phyloP scores from a whole-genome alignment of 2,888 invertebrate species.

The Muschampia staudingeri region DNA sequence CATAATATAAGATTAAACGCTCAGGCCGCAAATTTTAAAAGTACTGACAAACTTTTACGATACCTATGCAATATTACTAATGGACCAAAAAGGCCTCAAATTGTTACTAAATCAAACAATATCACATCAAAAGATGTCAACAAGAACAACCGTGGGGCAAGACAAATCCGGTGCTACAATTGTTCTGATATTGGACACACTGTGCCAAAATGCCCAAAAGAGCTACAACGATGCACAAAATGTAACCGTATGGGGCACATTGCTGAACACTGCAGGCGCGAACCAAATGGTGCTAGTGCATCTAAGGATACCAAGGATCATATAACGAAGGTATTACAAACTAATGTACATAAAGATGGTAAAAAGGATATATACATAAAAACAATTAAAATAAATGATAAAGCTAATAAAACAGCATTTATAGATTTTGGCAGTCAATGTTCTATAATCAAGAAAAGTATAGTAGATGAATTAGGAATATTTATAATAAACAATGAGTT shows the following conservation, averaged over 20 bases:
- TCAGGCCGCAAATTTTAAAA: neutral
- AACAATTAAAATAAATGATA: neutral
- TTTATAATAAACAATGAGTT: neutral
- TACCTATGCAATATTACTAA: neutral
- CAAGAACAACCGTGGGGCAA: too few relatives aligned
- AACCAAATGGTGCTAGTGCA: too few relatives aligned
- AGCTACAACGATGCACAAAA: conserved; percentile 25
- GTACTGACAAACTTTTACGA: conserved; percentile 37
- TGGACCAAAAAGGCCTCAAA: too few relatives aligned
- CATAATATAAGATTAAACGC: conserved; percentile 54
- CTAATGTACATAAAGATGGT: too few relatives aligned
- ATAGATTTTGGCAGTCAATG: conserved; percentile 61
- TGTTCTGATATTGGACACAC: conserved; percentile 33
- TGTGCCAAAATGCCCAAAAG: conserved; percentile 27
- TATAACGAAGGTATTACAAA: too few relatives aligned
- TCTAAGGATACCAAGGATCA: too few relatives aligned
- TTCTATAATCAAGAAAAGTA: conserved; percentile 38
- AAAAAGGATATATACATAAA: neutral
- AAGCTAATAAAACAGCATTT: conserved; percentile 32
- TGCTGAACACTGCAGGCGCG: neutral
- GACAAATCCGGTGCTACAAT: conserved; percentile 11
- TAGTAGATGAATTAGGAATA: conserved; percentile 1
- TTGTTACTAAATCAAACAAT: neutral
- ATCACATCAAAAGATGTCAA: neutral
- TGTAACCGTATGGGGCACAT: conserved; percentile 32